Evolutionary conservation across 30 jellyfish, hydroid and myxozoan genomes (phyloP).

Genomic region (Aurelia aurita complex sp. Pacific): DNA sequence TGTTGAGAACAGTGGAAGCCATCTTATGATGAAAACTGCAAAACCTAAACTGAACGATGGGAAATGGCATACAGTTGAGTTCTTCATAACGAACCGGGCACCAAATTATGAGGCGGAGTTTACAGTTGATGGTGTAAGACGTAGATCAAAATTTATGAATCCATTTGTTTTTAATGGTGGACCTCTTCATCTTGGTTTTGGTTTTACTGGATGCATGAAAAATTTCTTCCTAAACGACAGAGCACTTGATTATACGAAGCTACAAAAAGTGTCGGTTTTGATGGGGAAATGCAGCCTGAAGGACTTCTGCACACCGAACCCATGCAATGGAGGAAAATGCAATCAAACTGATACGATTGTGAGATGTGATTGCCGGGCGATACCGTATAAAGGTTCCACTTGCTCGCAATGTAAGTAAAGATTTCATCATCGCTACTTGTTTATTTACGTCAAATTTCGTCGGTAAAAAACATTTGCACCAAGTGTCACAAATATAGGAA

Average conservation of each 20-base stretch:
- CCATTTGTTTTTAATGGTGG: constrained; percentile 90
- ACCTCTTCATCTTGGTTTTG: constrained; percentile 87
- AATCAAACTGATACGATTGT: constrained; percentile 91
- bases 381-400: constrained; percentile 89
- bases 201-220: constrained; percentile 99
- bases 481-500: too few relatives aligned
- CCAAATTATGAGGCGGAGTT: constrained; percentile 87
- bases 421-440: too few relatives aligned
- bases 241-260: constrained; percentile 52
- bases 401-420: constrained; percentile 82
- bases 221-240: constrained; percentile 79
- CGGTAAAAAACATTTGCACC: too few relatives aligned
- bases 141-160: constrained; percentile 70
- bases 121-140: constrained; percentile 88
- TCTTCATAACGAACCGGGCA: constrained; percentile 62
- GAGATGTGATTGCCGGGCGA: constrained; percentile 94
- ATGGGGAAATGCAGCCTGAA: constrained; percentile 82
- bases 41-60: constrained; percentile 92
- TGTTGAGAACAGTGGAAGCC: constrained; percentile 73
- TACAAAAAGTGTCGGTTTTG: constrained; percentile 64
- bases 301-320: constrained; percentile 98
- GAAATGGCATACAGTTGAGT: constrained; percentile 92
- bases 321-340: constrained; percentile 98
- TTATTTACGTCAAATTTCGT: too few relatives aligned
- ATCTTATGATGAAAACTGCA: constrained; percentile 78